phyloP scores from a whole-genome alignment of 1,140 invertebrate species.

The Papilio polytes region DNA sequence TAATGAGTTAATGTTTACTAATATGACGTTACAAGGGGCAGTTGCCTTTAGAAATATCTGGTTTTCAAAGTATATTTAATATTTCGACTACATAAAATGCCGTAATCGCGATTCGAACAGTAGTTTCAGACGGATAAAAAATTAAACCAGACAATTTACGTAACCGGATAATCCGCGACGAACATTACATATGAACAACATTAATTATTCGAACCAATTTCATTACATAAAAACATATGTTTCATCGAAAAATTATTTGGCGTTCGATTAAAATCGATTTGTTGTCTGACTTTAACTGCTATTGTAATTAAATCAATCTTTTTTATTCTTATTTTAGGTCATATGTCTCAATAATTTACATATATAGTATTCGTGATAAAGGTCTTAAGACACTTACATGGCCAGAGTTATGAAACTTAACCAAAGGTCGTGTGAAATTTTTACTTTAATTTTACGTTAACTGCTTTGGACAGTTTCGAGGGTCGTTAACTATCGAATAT shows the following conservation, averaged over 20 bases:
- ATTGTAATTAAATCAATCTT: background rate
- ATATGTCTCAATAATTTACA: slow-evolving; percentile 27
- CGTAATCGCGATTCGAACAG: background rate
- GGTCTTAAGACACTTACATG: slow-evolving; percentile 23
- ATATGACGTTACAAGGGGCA: background rate
- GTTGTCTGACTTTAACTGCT: background rate
- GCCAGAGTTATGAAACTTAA: slow-evolving; percentile 29
- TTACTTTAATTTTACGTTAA: background rate
- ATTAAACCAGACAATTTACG: background rate
- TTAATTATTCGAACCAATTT: background rate
- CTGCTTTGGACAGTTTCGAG: background rate
- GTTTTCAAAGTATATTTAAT: background rate
- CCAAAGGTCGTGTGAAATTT: slow-evolving; percentile 18
- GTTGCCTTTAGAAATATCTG: background rate
- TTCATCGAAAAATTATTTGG: background rate
- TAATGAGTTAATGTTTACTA: background rate
- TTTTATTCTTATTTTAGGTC: background rate
- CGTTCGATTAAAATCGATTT: background rate
- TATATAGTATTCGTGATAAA: slow-evolving; percentile 23
- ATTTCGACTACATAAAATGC: background rate
- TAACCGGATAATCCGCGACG: background rate
- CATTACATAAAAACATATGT: background rate
- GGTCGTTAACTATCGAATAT: slow-evolving; percentile 29
- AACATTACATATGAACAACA: background rate
- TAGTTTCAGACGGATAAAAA: background rate